Conservation (phyloP, 2,888 invertebrate genomes). For the Oscheius myriophilus region DNA sequence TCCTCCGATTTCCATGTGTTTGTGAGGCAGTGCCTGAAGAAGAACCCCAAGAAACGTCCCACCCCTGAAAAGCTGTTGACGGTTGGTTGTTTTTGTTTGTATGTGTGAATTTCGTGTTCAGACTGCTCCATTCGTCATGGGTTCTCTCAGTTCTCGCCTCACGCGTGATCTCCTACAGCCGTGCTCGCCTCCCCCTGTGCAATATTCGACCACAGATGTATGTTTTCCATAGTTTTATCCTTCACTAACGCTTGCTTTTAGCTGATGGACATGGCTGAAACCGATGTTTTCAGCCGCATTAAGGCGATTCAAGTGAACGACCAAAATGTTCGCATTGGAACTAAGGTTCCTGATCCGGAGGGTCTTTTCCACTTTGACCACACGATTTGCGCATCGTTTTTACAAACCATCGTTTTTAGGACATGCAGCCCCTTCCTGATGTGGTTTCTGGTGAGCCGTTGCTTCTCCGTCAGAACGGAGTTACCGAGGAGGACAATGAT, state of each 20-base stretch:
- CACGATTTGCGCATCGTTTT: slow-evolving; percentile 39
- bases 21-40: slow-evolving; percentile 92
- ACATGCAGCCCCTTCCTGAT: slow-evolving; percentile 56
- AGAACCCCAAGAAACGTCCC: slow-evolving; percentile 98
- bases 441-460: slow-evolving; percentile 55
- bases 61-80: slow-evolving; percentile 89
- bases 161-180: slow-evolving; percentile 82
- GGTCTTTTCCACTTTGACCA: slow-evolving; percentile 43
- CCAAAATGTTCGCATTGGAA: too few species aligned
- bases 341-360: too few species aligned
- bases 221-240: too few species aligned
- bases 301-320: too few species aligned
- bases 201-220: too few species aligned
- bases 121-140: slow-evolving; percentile 86
- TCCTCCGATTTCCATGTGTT: slow-evolving; percentile 93
- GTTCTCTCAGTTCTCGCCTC: slow-evolving; percentile 86
- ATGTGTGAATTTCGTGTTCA: slow-evolving; percentile 26
- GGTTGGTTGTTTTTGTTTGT: slow-evolving; percentile 32
- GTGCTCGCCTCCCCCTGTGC: too few species aligned
- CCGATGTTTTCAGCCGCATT: too few species aligned
- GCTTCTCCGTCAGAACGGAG: slow-evolving; percentile 47
- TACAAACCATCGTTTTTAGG: slow-evolving; percentile 27
- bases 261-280: too few species aligned
- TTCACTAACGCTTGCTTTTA: too few species aligned
- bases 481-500: slow-evolving; percentile 41